phyloP scores from a whole-genome alignment of 2,797 vertebrate species.

The Novumbra hubbsi region DNA sequence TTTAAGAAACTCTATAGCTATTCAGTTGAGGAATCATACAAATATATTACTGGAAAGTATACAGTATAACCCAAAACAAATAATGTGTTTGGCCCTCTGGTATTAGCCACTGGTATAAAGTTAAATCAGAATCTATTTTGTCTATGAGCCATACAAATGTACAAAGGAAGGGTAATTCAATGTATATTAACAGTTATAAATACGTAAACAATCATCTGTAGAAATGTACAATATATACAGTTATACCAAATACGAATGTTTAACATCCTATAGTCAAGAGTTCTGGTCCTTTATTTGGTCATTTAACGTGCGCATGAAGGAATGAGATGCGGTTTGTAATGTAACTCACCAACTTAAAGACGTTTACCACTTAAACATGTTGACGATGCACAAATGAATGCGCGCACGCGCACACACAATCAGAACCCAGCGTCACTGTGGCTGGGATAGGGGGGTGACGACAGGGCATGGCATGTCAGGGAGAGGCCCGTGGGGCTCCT shows the following conservation, averaged over 20 bases:
- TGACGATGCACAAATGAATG: background rate
- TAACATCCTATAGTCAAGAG: background rate
- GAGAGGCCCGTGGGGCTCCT: conserved; percentile 52
- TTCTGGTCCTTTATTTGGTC: background rate
- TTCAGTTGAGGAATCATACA: conserved; percentile 50
- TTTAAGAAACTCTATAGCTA: conserved; percentile 53
- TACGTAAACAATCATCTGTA: conserved; percentile 42
- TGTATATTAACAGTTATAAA: conserved; percentile 41
- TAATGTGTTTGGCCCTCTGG: conserved; percentile 39
- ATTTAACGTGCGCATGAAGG: background rate
- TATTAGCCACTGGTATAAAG: conserved; percentile 34
- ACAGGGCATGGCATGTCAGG: conserved; percentile 74
- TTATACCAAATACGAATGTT: conserved; percentile 13
- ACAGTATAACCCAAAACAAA: conserved; percentile 45
- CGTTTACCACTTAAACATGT: background rate
- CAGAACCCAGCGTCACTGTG: conserved; percentile 33
- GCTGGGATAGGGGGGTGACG: conserved; percentile 59
- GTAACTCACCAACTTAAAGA: background rate
- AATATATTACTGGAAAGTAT: conserved; percentile 56
- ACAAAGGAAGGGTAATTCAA: conserved; percentile 35
- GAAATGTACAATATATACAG: conserved; percentile 48
- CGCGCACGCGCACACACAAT: background rate
- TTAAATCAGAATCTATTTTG: conserved; percentile 33
- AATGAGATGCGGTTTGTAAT: background rate
- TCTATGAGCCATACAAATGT: conserved; percentile 27